Evolutionary conservation across 2,888 invertebrate genomes (phyloP), one percentile per base, ranked within the genome.

Genomic region (Dione vanillae): DNA sequence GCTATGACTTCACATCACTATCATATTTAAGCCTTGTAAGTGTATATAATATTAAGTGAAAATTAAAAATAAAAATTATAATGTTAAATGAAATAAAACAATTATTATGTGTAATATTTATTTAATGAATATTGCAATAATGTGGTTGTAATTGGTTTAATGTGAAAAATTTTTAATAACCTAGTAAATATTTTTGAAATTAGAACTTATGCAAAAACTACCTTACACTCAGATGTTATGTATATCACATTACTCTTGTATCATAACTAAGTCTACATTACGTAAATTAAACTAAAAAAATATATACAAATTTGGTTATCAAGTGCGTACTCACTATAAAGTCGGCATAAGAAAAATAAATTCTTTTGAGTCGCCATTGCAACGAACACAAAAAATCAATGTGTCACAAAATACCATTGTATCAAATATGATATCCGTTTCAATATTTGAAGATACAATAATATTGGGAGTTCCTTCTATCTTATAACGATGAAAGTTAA

Each of bases 231-330:
- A 27, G n/a, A n/a, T 27, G 5, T 27, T 27, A 27, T 27, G 5
- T 27, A 27, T 27, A 27, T 27, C 91, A 91, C 90, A 90, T 88
- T 88, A 88, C 82, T 85, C 85, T 89, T 88, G 87, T 73, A 72
- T 75, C 45, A 69, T 79, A 78, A 80, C 79, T 82, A 84, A 85
- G 14, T 45, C 20, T 78, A 80, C 74, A 83, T 82, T 78, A 80
- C 74, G 83, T 82, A 86, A 88, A 88, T 89, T 89, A 85, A 88
- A 89, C 87, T 88, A 89, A 86, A 27, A 27, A 27, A 2, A 84
- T 90, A 91, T 90, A 84, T 90, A 91, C 89, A 91, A 83, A 82
- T 85, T 87, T 86, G 83, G 83, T 83, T 75, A 74, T 67, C 66
- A 54, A n/a, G 11, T 49, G 54, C 12, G n/a, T 27, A 16, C 43